Base-by-base conservation (phyloP, 2,888 invertebrate genomes). In the Drosophila nigritarsus region DNA sequence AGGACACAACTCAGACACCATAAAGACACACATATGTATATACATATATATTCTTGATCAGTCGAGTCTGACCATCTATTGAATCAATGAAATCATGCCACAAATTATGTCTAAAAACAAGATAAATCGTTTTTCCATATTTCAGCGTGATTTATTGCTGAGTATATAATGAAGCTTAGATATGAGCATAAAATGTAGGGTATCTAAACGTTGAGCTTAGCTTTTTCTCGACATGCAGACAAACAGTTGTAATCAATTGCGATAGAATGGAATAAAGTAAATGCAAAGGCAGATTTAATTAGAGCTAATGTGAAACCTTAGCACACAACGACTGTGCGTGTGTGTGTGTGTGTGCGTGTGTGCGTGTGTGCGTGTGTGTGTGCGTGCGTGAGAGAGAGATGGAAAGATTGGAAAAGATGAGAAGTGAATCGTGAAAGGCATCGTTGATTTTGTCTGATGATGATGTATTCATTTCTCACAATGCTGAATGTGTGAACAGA, bases 401-500 rank as follows among this genome's bases (percentile, higher is more conserved):
- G 53, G n/a, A 30, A 11, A n/a, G 32, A 29, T 5, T 34, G 68
- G 63, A 66, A 64, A 29, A 27, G 27, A 49, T 20, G 54, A 24
- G 55, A 29, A 18, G 45, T 24, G 55, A 55, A 64, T 54, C 51
- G 69, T 69, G 79, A 80, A 78, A 80, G 77, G 72, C 66, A 70
- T 49, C 67, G 82, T 72, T 78, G 75, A 73, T 73, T 20, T 75
- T 75, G 59, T 68, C 67, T 75, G 79, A 86, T 68, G 67, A 68
- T 67, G 89, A 87, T 87, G 89, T 85, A 89, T 85, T 89, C 73
- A 85, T 85, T 85, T 85, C 87, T 84, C 87, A 89, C 82, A 86
- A 67, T 73, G 60, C 75, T 76, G 38, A 38, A 55, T 29, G 55
- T 55, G 78, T 65, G 85, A 84, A 83, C 83, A 75, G 73, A 83